phyloP scores from a whole-genome alignment of 2,113 vertebrate genomes.

The Ellobius talpinus region DNA sequence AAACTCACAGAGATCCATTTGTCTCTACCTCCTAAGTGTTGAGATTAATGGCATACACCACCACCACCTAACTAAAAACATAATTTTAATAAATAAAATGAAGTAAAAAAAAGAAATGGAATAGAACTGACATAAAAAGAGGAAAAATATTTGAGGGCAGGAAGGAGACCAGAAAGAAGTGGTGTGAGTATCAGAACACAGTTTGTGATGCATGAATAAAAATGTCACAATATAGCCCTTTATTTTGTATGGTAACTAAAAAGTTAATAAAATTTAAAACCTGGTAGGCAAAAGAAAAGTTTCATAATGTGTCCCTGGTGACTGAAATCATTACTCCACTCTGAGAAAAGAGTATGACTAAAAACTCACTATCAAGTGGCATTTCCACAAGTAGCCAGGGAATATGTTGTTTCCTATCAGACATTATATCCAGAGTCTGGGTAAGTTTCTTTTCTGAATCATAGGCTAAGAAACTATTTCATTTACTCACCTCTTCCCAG shows the following conservation, averaged over 20 bases:
- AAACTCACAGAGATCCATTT: too few relatives aligned
- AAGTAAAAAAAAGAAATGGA: background rate
- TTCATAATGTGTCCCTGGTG: conserved; percentile 49
- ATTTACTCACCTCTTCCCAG: conserved; percentile 72
- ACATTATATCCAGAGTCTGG: conserved; percentile 63
- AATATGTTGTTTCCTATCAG: conserved; percentile 61
- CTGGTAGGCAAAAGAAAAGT: background rate
- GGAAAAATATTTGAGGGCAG: background rate
- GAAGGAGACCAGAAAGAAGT: background rate
- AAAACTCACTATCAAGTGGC: conserved; percentile 71
- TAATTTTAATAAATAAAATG: background rate
- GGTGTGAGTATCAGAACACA: background rate
- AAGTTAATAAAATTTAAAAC: background rate
- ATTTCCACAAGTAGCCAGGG: conserved; percentile 66
- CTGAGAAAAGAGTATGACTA: conserved; percentile 56
- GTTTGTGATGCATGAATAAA: background rate
- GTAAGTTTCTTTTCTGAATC: conserved; percentile 62
- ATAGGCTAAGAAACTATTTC: conserved; percentile 74
- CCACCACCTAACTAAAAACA: background rate
- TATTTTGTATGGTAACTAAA: background rate
- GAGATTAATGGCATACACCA: too few relatives aligned
- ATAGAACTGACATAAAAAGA: background rate
- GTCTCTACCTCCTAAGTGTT: too few relatives aligned
- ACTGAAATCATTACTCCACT: conserved; percentile 44
- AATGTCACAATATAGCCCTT: background rate